These are phyloP conservation scores for Pampus argenteus DNA, from an alignment of 2,797 vertebrate species.

Conservation along the genomic window DNA sequence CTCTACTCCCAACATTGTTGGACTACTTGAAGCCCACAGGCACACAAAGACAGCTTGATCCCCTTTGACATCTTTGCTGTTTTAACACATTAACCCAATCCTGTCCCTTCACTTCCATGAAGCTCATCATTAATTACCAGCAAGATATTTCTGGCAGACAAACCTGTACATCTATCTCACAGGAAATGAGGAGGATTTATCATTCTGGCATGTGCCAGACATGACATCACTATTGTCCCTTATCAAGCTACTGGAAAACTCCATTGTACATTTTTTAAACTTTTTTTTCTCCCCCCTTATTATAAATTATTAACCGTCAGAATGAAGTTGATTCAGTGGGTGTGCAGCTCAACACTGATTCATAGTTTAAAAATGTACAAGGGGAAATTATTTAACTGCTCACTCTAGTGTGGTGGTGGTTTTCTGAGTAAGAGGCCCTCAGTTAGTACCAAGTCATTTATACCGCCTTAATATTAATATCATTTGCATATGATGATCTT, in stretches of 20 bases:
- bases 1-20: background rate
- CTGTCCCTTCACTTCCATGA: slow-evolving; percentile 10
- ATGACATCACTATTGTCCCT: background rate
- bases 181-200: slow-evolving; percentile 2
- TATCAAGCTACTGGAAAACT: background rate
- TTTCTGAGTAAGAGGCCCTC: background rate
- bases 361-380: slow-evolving; percentile 44
- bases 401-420: background rate
- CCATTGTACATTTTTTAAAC: background rate
- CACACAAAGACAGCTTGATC: background rate
- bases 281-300: slow-evolving; percentile 9
- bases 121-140: background rate
- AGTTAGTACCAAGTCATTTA: background rate
- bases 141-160: background rate
- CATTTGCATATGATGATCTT: background rate
- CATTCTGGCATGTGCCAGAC: slow-evolving; percentile 5
- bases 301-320: slow-evolving; percentile 9
- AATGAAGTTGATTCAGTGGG: slow-evolving; percentile 36
- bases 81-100: slow-evolving; percentile 4
- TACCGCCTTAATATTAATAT: background rate
- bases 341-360: slow-evolving; percentile 39
- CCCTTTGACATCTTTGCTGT: slow-evolving; percentile 7
- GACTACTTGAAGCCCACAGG: background rate
- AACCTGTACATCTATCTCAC: background rate
- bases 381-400: slow-evolving; percentile 24